Evolutionary conservation across 2,113 vertebrate genomes (phyloP), one percentile per base, ranked within the genome.

Genomic region (Tyrannus savana): DNA sequence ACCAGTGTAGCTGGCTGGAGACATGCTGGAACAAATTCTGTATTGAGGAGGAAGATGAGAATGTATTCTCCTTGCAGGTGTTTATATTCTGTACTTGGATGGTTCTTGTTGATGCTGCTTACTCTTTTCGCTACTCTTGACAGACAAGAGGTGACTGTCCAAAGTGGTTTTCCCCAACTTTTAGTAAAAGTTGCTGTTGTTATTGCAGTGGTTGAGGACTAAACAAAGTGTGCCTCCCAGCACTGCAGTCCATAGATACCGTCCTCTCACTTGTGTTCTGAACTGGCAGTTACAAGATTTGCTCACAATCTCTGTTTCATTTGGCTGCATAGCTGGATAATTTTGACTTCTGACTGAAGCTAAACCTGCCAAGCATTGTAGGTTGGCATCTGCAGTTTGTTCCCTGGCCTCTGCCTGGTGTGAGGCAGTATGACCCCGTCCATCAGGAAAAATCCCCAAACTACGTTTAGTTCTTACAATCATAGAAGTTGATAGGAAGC

Each of bases 351-450:
- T 42, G 49, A 56, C 17, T 85, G 75, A 75, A 75, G n/a, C 7
- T 60, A 39, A 86, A 86, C 16, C 18, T 89, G n/a, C 9, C 35
- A 60, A 30, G 1, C 27, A 33, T 41, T 9, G 1, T 7, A 33
- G 19, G 13, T 4, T 62, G 18, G 6, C 37, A 56, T 46, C 30
- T 12, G 44, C 25, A 8, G 3, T 55, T 77, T 66, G 31, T 42
- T 85, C 47, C 59, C 28, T 55, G 35, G 19, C 12, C 28, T 67
- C 47, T 67, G 60, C 19, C 41, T 63, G 41, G 7, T 35, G 10
- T 74, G 27, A 37, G 11, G 30, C 10, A 56, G 10, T 23, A 10
- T 14, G 50, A 37, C n/a, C 8, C 25, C 0, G 0, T 50, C 7
- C 14, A 55, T 64, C 49, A 50, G 41, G 39, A 73, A 46, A 68